These are phyloP conservation scores for Tetrapedia diversipes DNA, from an alignment of 2,888 invertebrate genomes.

Conservation along the genomic window DNA sequence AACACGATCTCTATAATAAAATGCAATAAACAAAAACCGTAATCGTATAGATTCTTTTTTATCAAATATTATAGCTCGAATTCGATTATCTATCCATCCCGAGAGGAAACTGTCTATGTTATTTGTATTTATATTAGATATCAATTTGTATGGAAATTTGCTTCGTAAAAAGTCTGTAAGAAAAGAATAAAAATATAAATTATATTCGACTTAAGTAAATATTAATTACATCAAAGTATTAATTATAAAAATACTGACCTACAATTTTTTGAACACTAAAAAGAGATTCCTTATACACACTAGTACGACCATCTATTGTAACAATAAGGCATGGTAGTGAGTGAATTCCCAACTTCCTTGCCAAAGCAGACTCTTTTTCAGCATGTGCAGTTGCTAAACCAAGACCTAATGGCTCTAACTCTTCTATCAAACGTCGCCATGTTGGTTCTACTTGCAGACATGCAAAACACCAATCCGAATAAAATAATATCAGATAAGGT, in stretches of 20 bases:
- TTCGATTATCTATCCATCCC: conserved; percentile 96
- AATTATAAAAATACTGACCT: conserved; percentile 84
- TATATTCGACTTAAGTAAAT: too few species aligned
- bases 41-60: conserved; percentile 90
- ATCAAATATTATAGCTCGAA: conserved; percentile 94
- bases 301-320: conserved; percentile 92
- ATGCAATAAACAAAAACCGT: conserved; percentile 94
- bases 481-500: conserved; percentile 94
- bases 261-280: conserved; percentile 91
- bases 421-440: conserved; percentile 93
- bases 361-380: conserved; percentile 90
- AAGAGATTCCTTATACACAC: conserved; percentile 92
- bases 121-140: conserved; percentile 88
- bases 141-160: conserved; percentile 93
- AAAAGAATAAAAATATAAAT: conserved; percentile 7
- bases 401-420: conserved; percentile 93
- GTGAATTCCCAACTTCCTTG: conserved; percentile 91
- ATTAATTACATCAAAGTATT: neutral
- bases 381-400: conserved; percentile 93
- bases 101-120: conserved; percentile 91
- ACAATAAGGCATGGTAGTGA: conserved; percentile 92
- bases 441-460: conserved; percentile 94
- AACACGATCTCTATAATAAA: conserved; percentile 92
- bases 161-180: conserved; percentile 92
- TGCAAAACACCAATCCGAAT: conserved; percentile 97